phyloP scores from a whole-genome alignment of 2,113 vertebrate genomes.

The Kobus ellipsiprymnus region DNA sequence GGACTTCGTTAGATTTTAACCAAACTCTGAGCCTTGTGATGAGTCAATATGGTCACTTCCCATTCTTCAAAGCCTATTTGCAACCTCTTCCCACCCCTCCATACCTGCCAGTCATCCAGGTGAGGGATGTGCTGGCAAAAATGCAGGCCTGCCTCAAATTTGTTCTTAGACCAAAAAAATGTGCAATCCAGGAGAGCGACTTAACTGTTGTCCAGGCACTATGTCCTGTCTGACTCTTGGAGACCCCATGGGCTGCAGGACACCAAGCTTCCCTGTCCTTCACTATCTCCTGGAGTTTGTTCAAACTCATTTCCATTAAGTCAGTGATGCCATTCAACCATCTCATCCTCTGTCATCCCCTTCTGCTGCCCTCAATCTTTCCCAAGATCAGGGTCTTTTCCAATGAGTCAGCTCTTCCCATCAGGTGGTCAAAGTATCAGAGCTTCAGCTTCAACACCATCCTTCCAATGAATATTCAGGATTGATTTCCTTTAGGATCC shows the following conservation, averaged over 20 bases:
- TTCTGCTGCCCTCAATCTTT: neutral
- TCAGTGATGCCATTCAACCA: neutral
- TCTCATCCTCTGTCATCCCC: neutral
- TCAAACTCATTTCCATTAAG: neutral
- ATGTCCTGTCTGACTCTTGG: neutral
- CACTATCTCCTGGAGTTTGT: neutral
- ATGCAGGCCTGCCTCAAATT: neutral
- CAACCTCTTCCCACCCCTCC: conserved; percentile 77
- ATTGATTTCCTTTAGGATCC: neutral
- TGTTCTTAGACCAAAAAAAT: neutral
- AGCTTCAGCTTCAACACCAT: neutral
- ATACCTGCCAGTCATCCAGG: conserved; percentile 76
- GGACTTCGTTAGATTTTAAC: conserved; percentile 87
- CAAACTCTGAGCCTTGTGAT: conserved; percentile 87
- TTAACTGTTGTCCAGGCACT: neutral
- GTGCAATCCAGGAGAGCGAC: neutral
- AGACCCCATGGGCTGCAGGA: neutral
- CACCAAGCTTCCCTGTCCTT: neutral
- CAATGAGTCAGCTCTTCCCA: neutral
- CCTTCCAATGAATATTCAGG: neutral
- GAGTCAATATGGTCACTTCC: conserved; percentile 89
- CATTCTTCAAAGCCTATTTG: conserved; percentile 89
- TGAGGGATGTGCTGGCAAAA: conserved; percentile 50
- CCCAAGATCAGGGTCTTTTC: neutral
- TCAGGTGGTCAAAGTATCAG: neutral